phyloP scores from a whole-genome alignment of 1,140 invertebrate genomes.

The Drosophila varians region DNA sequence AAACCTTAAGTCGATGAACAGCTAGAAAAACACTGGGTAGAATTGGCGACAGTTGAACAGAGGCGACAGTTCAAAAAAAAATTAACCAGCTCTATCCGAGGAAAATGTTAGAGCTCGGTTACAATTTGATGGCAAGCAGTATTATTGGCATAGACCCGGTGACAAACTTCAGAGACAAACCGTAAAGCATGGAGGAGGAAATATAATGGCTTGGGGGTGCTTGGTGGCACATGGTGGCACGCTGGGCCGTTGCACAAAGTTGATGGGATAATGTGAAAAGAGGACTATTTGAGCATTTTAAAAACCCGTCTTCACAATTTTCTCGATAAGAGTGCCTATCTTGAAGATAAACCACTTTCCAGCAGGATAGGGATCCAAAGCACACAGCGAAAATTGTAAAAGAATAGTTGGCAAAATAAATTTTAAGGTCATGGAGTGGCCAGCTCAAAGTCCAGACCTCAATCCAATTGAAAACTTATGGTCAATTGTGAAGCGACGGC shows the following conservation, averaged over 20 bases:
- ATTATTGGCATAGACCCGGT: neutral
- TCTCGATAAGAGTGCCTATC: constrained; percentile 8
- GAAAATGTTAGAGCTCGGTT: constrained; percentile 23
- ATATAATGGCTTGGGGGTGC: constrained; percentile 5
- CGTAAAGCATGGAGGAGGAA: neutral
- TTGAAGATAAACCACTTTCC: neutral
- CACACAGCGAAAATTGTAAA: constrained; percentile 27
- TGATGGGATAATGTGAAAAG: constrained; percentile 11
- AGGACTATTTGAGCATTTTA: constrained; percentile 12
- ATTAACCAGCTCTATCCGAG: constrained; percentile 16
- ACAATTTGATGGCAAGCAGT: constrained; percentile 7
- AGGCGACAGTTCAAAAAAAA: too few species aligned
- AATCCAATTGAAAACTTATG: too few species aligned
- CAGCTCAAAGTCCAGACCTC: too few species aligned
- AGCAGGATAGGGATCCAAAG: constrained; percentile 9
- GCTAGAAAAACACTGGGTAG: constrained; percentile 10
- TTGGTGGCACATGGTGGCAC: constrained; percentile 1
- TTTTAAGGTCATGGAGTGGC: too few species aligned
- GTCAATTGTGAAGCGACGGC: too few species aligned
- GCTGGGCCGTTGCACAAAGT: neutral
- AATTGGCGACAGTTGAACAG: constrained; percentile 12
- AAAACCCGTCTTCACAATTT: constrained; percentile 19
- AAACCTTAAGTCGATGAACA: constrained; percentile 22
- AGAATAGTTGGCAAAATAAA: constrained; percentile 21
- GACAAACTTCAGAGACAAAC: constrained; percentile 2